A percentile compares a stretch with the other conserved stretches of the same genome.
These are phyloP conservation scores for Apis florea DNA, from an alignment of 1,140 invertebrate genomes.

Conservation along the genomic window DNA sequence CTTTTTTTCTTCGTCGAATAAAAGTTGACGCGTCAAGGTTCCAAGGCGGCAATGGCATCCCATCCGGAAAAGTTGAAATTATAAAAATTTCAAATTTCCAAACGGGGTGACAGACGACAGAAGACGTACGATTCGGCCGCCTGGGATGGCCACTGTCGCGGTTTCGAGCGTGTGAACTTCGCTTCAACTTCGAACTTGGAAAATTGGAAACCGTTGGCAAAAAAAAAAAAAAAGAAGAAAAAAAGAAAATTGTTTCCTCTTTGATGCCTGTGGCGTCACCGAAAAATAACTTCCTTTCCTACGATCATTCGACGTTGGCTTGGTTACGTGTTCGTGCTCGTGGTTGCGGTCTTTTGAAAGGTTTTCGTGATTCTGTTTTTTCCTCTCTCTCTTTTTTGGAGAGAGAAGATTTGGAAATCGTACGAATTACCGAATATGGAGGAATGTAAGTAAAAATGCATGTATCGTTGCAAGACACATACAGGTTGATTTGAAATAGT, in stretches of 20 bases:
- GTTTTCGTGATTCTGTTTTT: background rate
- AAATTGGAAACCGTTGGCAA: conserved; percentile 3
- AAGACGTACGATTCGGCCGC: conserved; percentile 33
- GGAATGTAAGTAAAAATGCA: too few species aligned
- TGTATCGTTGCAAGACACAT: too few species aligned
- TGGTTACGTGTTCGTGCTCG: background rate
- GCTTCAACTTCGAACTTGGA: background rate
- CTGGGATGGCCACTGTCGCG: conserved; percentile 16
- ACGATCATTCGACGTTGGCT: background rate
- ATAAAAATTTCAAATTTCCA: conserved; percentile 72
- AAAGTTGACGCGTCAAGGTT: conserved; percentile 56
- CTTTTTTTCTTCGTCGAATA: conserved; percentile 59
- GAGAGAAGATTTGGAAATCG: background rate
- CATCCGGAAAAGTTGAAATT: conserved; percentile 70
- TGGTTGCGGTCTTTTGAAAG: background rate
- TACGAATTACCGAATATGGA: background rate
- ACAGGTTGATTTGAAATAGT: too few species aligned
- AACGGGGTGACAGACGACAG: conserved; percentile 60
- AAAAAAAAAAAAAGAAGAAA: too few species aligned
- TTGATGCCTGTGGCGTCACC: too few species aligned
- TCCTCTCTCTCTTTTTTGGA: background rate
- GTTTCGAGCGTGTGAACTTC: conserved; percentile 9
- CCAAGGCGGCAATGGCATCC: conserved; percentile 11
- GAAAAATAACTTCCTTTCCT: background rate
- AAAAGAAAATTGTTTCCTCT: background rate